These are phyloP conservation scores for Kuschelorhynchus macadamiae DNA, from an alignment of 2,888 invertebrate species.

Conservation along the genomic window DNA sequence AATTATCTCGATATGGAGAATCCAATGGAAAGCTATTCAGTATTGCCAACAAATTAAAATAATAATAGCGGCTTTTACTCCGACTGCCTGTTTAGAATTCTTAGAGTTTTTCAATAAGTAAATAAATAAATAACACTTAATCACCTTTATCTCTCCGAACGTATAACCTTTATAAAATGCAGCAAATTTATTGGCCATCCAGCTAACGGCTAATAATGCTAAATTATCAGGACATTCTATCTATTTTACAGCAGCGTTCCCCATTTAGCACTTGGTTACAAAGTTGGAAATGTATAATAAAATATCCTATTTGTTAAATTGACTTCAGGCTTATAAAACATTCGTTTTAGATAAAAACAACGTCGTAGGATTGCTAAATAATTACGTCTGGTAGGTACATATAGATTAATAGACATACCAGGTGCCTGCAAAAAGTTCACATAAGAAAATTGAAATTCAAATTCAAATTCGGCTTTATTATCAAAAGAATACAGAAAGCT, in stretches of 20 bases:
- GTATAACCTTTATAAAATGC: constrained; percentile 39
- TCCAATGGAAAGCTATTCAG: constrained; percentile 21
- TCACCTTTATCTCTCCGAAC: constrained; percentile 38
- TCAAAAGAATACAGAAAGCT: too few species aligned
- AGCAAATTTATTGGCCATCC: constrained; percentile 46
- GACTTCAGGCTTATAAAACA: too few species aligned
- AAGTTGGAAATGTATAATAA: constrained; percentile 41
- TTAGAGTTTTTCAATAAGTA: constrained; percentile 42
- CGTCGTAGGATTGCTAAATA: constrained; percentile 2
- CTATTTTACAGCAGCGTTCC: constrained; percentile 47
- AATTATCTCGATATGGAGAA: constrained; percentile 10
- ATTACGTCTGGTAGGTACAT: too few species aligned
- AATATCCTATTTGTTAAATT: constrained; percentile 44
- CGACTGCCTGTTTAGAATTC: constrained; percentile 37
- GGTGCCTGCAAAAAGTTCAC: too few species aligned
- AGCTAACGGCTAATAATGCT: constrained; percentile 49
- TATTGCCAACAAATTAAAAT: constrained; percentile 42
- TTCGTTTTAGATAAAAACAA: constrained; percentile 23
- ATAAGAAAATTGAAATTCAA: too few species aligned
- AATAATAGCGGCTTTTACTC: constrained; percentile 38
- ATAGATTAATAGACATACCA: too few species aligned
- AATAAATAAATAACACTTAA: constrained; percentile 47
- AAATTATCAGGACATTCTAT: constrained; percentile 46
- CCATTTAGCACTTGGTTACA: constrained; percentile 37
- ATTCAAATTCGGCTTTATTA: too few species aligned